Conservation (phyloP, 2,888 invertebrate genomes). For the Agrotis exclamationis region DNA sequence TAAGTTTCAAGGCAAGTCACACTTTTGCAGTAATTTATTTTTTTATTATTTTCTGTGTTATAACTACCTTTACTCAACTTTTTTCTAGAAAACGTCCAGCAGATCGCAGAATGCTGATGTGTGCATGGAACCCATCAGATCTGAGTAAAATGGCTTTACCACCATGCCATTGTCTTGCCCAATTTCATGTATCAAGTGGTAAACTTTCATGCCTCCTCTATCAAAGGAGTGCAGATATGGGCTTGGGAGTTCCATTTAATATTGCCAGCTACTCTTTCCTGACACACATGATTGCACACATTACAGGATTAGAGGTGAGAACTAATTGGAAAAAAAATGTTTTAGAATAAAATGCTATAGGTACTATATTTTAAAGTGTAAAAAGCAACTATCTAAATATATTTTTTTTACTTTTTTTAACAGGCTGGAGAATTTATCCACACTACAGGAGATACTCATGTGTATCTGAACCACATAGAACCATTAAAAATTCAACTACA, state of each 20-base stretch:
- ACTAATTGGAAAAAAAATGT: too few relatives aligned
- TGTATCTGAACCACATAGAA: constrained; percentile 97
- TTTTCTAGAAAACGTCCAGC: constrained; percentile 93
- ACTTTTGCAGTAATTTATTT: rapidly evolving
- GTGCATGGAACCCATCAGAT: constrained; percentile 98
- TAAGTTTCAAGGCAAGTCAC: constrained; percentile 62
- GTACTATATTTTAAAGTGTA: too few relatives aligned
- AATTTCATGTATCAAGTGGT: constrained; percentile 97
- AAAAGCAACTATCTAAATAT: not conserved
- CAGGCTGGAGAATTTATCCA: constrained; percentile 98
- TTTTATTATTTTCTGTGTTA: not conserved
- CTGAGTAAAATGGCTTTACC: constrained; percentile 98
- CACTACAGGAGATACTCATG: constrained; percentile 98
- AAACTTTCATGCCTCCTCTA: constrained; percentile 98
- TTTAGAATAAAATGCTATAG: too few relatives aligned
- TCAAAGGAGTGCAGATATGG: constrained; percentile 99
- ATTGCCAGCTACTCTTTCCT: constrained; percentile 98
- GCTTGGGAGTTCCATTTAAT: constrained; percentile 99
- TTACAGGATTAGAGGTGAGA: constrained; percentile 96
- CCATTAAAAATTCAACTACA: constrained; percentile 95
- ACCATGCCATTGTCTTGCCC: constrained; percentile 98
- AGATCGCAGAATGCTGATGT: constrained; percentile 97
- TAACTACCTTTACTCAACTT: not conserved
- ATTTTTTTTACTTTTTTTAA: constrained; percentile 63
- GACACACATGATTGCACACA: constrained; percentile 98